Base-by-base conservation (phyloP, 2,113 vertebrate species). In the Chascanopsetta lugubris region DNA sequence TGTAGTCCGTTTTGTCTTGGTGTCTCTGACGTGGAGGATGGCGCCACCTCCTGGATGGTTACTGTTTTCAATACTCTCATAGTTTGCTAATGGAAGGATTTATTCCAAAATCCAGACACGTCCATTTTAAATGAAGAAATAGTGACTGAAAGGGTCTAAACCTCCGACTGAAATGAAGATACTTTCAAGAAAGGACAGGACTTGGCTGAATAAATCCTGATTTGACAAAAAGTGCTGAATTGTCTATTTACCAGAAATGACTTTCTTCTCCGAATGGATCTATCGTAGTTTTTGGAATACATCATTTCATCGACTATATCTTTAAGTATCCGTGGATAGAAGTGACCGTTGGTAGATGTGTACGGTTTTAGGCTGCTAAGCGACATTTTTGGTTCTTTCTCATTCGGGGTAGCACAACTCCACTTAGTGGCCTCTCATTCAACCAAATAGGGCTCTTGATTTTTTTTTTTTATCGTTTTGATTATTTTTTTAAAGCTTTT, bases 401-500 rank as follows among this genome's bases (percentile, higher is more conserved):
- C 30, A 46, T 64, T 54, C 54, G 65, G 80, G 72, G 82, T 88
- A 90, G 87, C 83, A 86, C 87, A 86, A 82, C 72, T 84, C 63
- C 36, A 87, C 65, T 61, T 86, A 77, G 88, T 88, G 89, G 86
- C 86, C 84, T 90, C 69, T 80, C 58, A 85, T 88, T 84, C 72
- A 82, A 80, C 72, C 81, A 82, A 87, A 88, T 84, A 87, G 87
- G 88, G 83, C 88, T 91, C 72, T 73, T 75, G 57, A 70, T 81
- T 86, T 79, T 64, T 46, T 68, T 40, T 43, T 75, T 76, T 67
- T 4, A 57, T n/a, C n/a, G n/a, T n/a, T n/a, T n/a, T n/a, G n/a
- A n/a, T n/a, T n/a, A n/a, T n/a, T 29, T 54, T 32, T 76, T 63
- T 8, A n/a, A 53, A 51, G 25, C 25, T 2, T 67, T 61, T 61